Evolutionary conservation across 1,140 invertebrate species (phyloP).

Genomic region (Aphis craccivora): DNA sequence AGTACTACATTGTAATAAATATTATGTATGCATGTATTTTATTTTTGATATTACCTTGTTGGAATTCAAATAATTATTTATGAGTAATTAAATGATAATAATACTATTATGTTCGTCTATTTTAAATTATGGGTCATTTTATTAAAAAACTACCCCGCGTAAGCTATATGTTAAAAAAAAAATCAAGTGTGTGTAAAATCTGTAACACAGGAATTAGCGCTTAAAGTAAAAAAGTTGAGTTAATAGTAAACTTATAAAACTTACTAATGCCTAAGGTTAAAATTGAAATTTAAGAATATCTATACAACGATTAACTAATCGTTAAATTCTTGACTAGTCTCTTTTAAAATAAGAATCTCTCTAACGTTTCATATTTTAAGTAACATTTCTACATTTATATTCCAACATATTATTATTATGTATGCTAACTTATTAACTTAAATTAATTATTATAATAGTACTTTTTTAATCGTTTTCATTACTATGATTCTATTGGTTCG

Average conservation of each 20-base stretch:
- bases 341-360: neutral
- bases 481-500: too few relatives aligned
- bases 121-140: neutral
- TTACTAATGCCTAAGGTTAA: neutral
- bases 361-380: neutral
- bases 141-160: neutral
- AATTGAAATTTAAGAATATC: neutral
- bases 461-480: too few relatives aligned
- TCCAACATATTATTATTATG: neutral
- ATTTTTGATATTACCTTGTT: neutral
- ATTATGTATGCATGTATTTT: neutral
- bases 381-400: neutral
- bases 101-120: neutral
- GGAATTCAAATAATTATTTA: neutral
- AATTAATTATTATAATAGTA: neutral
- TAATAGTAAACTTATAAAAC: neutral
- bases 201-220: neutral
- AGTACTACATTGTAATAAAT: neutral
- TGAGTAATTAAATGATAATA: neutral
- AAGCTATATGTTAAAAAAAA: neutral
- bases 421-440: neutral
- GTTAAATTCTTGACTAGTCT: neutral
- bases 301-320: neutral
- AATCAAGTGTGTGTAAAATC: neutral
- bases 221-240: neutral